Base-by-base conservation (phyloP, 2,113 vertebrate genomes). In the Epinephelus cyanopodus region DNA sequence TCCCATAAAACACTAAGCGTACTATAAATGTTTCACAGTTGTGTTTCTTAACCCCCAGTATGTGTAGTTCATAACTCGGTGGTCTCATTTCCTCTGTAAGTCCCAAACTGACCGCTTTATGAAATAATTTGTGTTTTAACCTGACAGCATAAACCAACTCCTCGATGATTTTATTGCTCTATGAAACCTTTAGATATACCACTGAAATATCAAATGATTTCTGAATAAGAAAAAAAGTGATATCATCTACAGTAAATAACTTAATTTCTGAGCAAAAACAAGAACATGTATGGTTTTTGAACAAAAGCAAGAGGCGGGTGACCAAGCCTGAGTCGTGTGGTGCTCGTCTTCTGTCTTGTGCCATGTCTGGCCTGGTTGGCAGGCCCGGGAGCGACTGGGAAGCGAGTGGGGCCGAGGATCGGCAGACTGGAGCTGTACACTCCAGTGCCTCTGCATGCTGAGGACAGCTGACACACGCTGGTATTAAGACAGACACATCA, bases 371-470 rank as follows among this genome's bases (percentile, higher is more conserved):
- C 77, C 79, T 39, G 86, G 72, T 69, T 79, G 84, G 86, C 53
- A 50, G 66, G 83, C 87, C 73, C 39, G 60, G 79, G 78, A 87
- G 91, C 71, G 60, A 87, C 79, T 77, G 60, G 71, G 83, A 85
- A 87, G 75, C 66, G 6, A 84, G 85, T 27, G 71, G 76, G 81
- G 75, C 92, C 64, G 52, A 75, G 87, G 83, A 88, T 84, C 76
- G 58, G 90, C 95, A 96, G 95, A 95, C 95, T 95, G 95, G 92
- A 90, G 91, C 90, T 95, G 94, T 90, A 94, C 95, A 95, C 94
- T 93, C 82, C 91, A 94, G 50, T 95, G 95, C 89, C 62, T 93
- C 92, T 79, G 90, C 94, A 92, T 82, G 93, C 93, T 95, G 95
- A 91, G 93, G 92, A 85, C 95, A 96, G 94, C 88, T 95, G 95